Conservation (phyloP, 2,113 vertebrate species). For the Dascyllus trimaculatus region DNA sequence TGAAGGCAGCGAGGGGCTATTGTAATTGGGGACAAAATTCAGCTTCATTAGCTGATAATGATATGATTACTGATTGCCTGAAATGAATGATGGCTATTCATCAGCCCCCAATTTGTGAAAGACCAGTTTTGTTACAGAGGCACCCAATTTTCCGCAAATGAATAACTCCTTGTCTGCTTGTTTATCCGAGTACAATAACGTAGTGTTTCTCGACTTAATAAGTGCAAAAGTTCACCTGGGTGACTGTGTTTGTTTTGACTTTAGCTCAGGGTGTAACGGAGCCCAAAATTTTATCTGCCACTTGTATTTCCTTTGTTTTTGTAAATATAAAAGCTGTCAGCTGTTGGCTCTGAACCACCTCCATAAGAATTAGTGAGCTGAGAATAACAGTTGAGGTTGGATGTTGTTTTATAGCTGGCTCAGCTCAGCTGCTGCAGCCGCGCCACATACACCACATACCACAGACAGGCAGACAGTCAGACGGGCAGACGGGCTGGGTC, state of each 20-base stretch:
- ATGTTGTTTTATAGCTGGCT: constrained; percentile 57
- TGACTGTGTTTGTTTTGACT: not conserved
- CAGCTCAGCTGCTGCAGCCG: constrained; percentile 64
- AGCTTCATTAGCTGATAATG: constrained; percentile 67
- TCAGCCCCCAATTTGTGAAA: constrained; percentile 10
- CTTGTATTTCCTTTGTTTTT: constrained; percentile 16
- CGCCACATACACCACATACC: constrained; percentile 69
- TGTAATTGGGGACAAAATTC: constrained; percentile 55
- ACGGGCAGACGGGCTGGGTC: constrained; percentile 61
- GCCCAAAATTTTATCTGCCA: not conserved
- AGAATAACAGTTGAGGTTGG: constrained; percentile 57
- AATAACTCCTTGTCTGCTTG: constrained; percentile 21
- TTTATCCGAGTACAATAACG: not conserved
- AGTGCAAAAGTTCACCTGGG: not conserved
- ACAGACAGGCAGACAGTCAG: constrained; percentile 62
- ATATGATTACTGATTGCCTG: constrained; percentile 46
- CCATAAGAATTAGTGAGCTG: constrained; percentile 5
- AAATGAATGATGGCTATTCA: constrained; percentile 34
- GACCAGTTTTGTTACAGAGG: not conserved
- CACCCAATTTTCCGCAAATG: constrained; percentile 1
- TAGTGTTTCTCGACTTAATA: constrained; percentile 3
- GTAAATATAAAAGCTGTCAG: not conserved
- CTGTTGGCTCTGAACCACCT: constrained; percentile 1
- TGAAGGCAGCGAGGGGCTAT: constrained; percentile 50
- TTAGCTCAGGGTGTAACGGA: not conserved